phyloP scores from a whole-genome alignment of 2,888 invertebrate genomes.

The Rhingia campestris region DNA sequence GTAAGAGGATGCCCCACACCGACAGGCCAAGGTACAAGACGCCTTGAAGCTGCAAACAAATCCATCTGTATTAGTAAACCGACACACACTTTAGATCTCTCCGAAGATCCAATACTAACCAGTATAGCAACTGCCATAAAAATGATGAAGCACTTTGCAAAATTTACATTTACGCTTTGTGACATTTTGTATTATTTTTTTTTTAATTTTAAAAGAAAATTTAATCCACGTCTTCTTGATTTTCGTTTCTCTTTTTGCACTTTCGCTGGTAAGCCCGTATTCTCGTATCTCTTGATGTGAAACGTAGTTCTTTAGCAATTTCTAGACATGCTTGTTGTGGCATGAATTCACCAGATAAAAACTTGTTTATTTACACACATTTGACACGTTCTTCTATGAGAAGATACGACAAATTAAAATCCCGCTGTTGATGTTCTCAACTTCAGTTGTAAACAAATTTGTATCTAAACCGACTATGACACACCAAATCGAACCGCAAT shows the following conservation, averaged over 20 bases:
- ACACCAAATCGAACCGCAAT: constrained; percentile 41
- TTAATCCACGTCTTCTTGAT: constrained; percentile 1
- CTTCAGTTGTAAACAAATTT: constrained; percentile 29
- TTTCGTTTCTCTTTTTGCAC: constrained; percentile 49
- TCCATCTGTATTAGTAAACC: constrained; percentile 4
- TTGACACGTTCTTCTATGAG: constrained; percentile 53
- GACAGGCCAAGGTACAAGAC: constrained; percentile 78
- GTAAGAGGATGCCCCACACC: constrained; percentile 78
- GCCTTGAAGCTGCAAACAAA: constrained; percentile 78
- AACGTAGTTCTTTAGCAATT: constrained; percentile 38
- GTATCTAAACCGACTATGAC: constrained; percentile 43
- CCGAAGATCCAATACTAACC: constrained; percentile 76
- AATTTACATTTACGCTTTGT: constrained; percentile 78
- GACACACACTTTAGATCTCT: neutral
- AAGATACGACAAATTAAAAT: constrained; percentile 41
- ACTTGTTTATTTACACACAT: constrained; percentile 70
- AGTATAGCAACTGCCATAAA: constrained; percentile 80
- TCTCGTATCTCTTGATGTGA: constrained; percentile 26
- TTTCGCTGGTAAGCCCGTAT: constrained; percentile 27
- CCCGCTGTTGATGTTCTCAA: neutral
- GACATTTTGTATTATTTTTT: constrained; percentile 75
- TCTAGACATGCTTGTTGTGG: constrained; percentile 53
- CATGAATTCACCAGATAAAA: constrained; percentile 56
- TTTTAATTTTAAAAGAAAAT: neutral
- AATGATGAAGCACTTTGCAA: constrained; percentile 80